phyloP scores from a whole-genome alignment of 2,888 invertebrate genomes.

The Acleris holmiana region DNA sequence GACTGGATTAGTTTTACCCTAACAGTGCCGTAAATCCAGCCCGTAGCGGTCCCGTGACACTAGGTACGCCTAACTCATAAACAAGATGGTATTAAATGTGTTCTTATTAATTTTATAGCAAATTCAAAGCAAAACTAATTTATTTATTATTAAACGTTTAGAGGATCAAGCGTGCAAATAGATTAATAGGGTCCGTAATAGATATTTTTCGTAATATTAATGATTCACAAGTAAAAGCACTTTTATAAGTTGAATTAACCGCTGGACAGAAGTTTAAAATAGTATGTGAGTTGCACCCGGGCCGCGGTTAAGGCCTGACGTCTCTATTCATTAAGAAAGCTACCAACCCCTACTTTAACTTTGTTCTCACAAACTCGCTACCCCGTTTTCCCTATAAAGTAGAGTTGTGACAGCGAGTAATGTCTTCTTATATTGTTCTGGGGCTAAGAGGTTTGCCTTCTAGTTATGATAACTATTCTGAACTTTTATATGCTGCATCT shows the following conservation, averaged over 20 bases:
- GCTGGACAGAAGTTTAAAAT: conserved; percentile 62
- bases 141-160: not conserved
- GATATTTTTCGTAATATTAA: not conserved
- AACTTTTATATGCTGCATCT: conserved; percentile 71
- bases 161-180: too few species aligned
- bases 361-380: conserved; percentile 74
- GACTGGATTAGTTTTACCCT: conserved; percentile 69
- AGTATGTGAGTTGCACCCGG: conserved; percentile 70
- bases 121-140: not conserved
- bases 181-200: too few species aligned
- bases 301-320: conserved; percentile 72
- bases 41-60: conserved; percentile 55
- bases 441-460: conserved; percentile 81
- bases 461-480: conserved; percentile 77
- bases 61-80: conserved; percentile 38
- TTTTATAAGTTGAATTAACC: conserved; percentile 41
- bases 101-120: not conserved
- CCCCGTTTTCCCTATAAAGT: conserved; percentile 81
- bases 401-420: conserved; percentile 83
- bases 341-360: conserved; percentile 72
- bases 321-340: conserved; percentile 81
- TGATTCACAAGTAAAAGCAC: not conserved
- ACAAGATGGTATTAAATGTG: not conserved
- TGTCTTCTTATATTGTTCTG: conserved; percentile 83
- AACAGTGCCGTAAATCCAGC: conserved; percentile 65